phyloP scores from a whole-genome alignment of 2,113 vertebrate genomes.

The Phylloscopus trochilus region DNA sequence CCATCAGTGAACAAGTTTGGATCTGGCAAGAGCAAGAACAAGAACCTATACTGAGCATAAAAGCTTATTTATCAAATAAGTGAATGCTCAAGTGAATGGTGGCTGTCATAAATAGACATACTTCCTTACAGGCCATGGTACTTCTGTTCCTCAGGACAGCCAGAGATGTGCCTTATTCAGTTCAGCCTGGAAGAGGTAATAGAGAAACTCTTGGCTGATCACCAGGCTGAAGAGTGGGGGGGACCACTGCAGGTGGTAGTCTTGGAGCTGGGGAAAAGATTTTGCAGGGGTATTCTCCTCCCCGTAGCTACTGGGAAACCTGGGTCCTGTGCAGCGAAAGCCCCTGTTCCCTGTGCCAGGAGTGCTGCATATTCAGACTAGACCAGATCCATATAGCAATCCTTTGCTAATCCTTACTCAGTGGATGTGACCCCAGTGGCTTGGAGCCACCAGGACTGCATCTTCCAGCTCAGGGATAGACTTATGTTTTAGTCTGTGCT shows the following conservation, averaged over 20 bases:
- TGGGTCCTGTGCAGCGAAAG: neutral
- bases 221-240: neutral
- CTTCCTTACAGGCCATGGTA: neutral
- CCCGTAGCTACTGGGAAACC: rapidly evolving
- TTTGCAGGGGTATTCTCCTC: neutral
- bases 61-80: neutral
- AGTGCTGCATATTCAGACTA: neutral
- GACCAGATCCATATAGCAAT: neutral
- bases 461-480: neutral
- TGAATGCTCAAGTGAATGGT: neutral
- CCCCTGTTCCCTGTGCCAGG: neutral
- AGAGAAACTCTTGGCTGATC: neutral
- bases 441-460: neutral
- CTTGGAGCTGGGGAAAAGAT: neutral
- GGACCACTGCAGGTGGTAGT: neutral
- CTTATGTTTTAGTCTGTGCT: neutral
- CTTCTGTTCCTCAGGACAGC: neutral
- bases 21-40: neutral
- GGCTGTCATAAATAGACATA: neutral
- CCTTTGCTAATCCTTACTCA: neutral
- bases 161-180: neutral
- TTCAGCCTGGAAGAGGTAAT: neutral
- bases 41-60: neutral
- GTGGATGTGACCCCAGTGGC: neutral
- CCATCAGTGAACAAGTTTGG: neutral